A percentile compares a stretch with the other conserved stretches of the same genome.
phyloP scores from a whole-genome alignment of 2,888 invertebrate genomes.

The Pristionchus mayeri region DNA sequence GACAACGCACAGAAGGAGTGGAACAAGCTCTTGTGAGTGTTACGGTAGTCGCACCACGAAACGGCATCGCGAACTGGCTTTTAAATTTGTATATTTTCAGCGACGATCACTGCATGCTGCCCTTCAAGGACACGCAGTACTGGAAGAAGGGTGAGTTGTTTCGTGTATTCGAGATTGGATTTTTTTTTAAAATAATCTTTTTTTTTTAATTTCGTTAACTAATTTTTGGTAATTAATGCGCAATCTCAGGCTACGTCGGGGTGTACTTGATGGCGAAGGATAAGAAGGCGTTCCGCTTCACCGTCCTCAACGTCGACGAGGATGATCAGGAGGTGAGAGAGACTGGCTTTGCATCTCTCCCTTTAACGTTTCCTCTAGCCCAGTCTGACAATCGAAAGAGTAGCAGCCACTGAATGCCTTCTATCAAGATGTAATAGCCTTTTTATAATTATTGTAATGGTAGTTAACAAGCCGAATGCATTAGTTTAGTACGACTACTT shows the following conservation, averaged over 20 bases:
- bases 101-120: conserved; percentile 2
- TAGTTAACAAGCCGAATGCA: too few relatives aligned
- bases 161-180: too few relatives aligned
- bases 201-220: too few relatives aligned
- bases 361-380: too few relatives aligned
- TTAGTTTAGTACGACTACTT: too few relatives aligned
- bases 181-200: too few relatives aligned
- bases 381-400: too few relatives aligned
- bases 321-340: background rate
- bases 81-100: background rate
- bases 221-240: too few relatives aligned
- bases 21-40: background rate
- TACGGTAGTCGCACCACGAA: background rate
- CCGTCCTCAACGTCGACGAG: background rate
- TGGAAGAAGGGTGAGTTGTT: background rate
- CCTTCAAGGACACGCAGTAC: background rate
- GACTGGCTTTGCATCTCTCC: too few relatives aligned
- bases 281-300: background rate
- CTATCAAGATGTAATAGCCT: too few relatives aligned
- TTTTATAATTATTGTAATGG: too few relatives aligned
- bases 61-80: background rate
- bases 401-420: too few relatives aligned
- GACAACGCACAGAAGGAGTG: background rate
- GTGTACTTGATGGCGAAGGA: background rate
- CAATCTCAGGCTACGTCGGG: background rate